A percentile compares a stretch with the other conserved stretches of the same genome.
These are phyloP conservation scores for Merops nubicus DNA, from an alignment of 2,113 vertebrate species.

Conservation along the genomic window DNA sequence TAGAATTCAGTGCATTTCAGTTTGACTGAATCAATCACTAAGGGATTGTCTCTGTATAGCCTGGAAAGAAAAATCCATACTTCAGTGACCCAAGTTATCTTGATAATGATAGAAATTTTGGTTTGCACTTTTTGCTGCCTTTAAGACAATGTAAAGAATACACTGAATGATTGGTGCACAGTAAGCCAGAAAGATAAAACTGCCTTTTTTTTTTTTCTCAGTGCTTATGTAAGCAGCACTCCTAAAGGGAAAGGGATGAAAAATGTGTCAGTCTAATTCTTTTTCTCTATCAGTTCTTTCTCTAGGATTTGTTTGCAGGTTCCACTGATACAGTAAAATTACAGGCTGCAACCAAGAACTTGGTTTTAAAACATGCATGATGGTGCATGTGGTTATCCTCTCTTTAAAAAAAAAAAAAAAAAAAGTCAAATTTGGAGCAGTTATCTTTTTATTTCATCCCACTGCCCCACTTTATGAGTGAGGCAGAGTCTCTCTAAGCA, in stretches of 20 bases:
- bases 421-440: not conserved
- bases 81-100: not conserved
- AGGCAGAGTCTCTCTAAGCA: not conserved
- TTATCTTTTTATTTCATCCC: rapidly evolving
- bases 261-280: not conserved
- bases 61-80: not conserved
- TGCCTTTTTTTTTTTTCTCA: not conserved
- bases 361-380: not conserved
- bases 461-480: not conserved
- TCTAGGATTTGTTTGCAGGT: not conserved
- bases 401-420: not conserved
- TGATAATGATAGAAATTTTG: not conserved
- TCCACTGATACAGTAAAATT: not conserved
- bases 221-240: not conserved
- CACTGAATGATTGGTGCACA: not conserved
- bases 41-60: not conserved
- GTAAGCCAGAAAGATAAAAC: not conserved
- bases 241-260: not conserved
- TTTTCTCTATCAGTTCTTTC: not conserved
- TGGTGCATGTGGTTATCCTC: not conserved
- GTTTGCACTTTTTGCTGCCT: not conserved
- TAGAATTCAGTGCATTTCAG: not conserved
- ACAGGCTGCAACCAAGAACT: not conserved
- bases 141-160: not conserved
- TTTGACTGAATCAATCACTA: not conserved